Base-by-base conservation (phyloP, 2,888 invertebrate genomes). In the Dicycla oo region DNA sequence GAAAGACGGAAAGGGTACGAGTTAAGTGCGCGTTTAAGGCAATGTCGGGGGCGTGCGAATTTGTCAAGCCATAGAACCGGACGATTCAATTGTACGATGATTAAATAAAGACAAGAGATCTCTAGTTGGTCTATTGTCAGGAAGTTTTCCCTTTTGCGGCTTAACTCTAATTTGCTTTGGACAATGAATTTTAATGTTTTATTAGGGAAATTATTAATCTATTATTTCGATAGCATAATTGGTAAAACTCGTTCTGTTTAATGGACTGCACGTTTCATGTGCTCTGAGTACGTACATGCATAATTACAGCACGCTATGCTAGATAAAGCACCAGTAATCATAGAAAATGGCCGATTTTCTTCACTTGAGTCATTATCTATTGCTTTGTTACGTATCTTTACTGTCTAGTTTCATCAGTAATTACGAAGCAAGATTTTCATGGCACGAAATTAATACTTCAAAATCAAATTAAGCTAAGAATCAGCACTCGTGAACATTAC, bases 21-120 rank as follows among this genome's bases (percentile, higher is more conserved):
- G 91, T 95, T 96, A 96, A 96, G 95, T 95, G 93, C 91, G 93
- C 95, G 94, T 95, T 96, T 95, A 95, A 94, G 95, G 88, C 92
- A 91, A 95, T 95, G 93, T 93, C 86, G 91, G 93, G 95, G 95
- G 95, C 95, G 96, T 95, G 95, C 93, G 95, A 95, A 95, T 94
- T 95, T 95, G 95, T 95, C 94, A 93, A 90, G 85, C 93, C 92
- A 92, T 93, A 91, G 93, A 89, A 91, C 90, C 90, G 88, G 93
- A 93, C 93, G 89, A 89, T 92, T 93, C 95, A 91, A 94, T 94
- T 94, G 93, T 91, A 84, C 88, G 92, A 93, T 93, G 92, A 94
- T 95, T 95, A 94, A 94, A 93, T 94, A 94, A 94, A 93, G 94
- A 93, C 93, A 92, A 94, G 92, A 92, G 91, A 86, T 87, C 88